Conservation (phyloP, 2,113 vertebrate species). For the Mustela lutreola region DNA sequence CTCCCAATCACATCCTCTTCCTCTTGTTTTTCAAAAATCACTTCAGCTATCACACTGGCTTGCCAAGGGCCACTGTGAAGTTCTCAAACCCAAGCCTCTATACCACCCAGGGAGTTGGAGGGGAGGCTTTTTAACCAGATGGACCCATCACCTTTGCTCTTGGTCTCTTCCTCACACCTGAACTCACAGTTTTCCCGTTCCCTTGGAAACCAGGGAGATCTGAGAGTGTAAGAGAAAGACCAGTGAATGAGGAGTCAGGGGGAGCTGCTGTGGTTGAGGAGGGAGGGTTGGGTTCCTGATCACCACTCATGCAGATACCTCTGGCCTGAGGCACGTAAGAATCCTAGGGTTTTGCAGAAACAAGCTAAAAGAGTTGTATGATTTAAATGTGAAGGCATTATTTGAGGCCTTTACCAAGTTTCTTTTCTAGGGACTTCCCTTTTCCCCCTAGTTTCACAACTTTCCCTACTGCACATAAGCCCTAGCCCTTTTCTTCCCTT, state of each 20-base stretch:
- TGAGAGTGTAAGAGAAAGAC: conserved; percentile 31
- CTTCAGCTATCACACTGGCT: background rate
- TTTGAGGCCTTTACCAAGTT: background rate
- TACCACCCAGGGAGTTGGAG: background rate
- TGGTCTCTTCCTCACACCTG: background rate
- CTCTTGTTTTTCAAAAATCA: conserved; percentile 54
- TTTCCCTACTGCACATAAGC: background rate
- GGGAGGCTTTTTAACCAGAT: background rate
- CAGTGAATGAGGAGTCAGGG: background rate
- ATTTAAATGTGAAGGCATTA: background rate
- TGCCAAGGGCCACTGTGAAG: conserved; percentile 37
- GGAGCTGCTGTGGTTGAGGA: background rate
- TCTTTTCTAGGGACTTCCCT: background rate
- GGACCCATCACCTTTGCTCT: background rate
- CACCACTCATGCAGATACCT: background rate
- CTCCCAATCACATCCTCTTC: conserved; percentile 36
- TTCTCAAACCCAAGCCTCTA: background rate
- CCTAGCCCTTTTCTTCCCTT: background rate
- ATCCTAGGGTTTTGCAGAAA: background rate
- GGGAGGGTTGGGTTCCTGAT: background rate
- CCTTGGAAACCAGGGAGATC: background rate
- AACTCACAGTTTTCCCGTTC: background rate
- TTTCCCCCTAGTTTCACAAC: background rate
- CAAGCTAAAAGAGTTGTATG: background rate
- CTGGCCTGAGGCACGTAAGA: background rate